phyloP scores from a whole-genome alignment of 2,888 invertebrate genomes.

The Hirtodrosophila cameraria region DNA sequence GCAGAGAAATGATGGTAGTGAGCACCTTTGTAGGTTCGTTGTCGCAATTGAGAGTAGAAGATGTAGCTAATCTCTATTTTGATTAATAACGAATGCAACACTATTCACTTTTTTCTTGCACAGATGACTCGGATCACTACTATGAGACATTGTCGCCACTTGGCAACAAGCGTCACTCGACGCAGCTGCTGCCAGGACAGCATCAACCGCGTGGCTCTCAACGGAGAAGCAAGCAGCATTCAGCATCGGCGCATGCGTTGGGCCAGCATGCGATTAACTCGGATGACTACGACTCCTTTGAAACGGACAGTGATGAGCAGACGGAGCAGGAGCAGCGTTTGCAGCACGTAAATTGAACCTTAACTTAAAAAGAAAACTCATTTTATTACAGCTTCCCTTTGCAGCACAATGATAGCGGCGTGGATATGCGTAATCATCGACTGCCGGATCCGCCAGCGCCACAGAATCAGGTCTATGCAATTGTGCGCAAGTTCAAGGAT shows the following conservation, averaged over 20 bases:
- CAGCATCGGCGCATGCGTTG: constrained; percentile 73
- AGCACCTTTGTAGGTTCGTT: constrained; percentile 83
- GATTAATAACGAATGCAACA: background rate
- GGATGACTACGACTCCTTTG: constrained; percentile 90
- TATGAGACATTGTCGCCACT: constrained; percentile 87
- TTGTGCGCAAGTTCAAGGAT: constrained; percentile 88
- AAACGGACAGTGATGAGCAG: constrained; percentile 86
- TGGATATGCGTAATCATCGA: constrained; percentile 85
- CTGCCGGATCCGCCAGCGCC: constrained; percentile 87
- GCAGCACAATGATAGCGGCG: constrained; percentile 85
- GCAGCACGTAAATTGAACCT: constrained; percentile 75
- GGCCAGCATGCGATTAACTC: constrained; percentile 77
- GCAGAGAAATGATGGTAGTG: constrained; percentile 73
- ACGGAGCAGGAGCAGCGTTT: constrained; percentile 84
- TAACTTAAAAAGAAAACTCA: background rate
- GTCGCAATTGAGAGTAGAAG: background rate
- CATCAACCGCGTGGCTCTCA: constrained; percentile 63
- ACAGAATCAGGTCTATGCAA: constrained; percentile 87
- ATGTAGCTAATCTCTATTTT: too few relatives aligned
- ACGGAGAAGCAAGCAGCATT: constrained; percentile 68
- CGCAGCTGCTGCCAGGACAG: constrained; percentile 59
- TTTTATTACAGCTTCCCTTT: background rate
- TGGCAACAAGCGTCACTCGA: constrained; percentile 74
- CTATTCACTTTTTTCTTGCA: too few relatives aligned
- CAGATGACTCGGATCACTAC: constrained; percentile 89